These are phyloP conservation scores for Neosalanx taihuensis DNA, from an alignment of 2,797 vertebrate species.

Conservation along the genomic window DNA sequence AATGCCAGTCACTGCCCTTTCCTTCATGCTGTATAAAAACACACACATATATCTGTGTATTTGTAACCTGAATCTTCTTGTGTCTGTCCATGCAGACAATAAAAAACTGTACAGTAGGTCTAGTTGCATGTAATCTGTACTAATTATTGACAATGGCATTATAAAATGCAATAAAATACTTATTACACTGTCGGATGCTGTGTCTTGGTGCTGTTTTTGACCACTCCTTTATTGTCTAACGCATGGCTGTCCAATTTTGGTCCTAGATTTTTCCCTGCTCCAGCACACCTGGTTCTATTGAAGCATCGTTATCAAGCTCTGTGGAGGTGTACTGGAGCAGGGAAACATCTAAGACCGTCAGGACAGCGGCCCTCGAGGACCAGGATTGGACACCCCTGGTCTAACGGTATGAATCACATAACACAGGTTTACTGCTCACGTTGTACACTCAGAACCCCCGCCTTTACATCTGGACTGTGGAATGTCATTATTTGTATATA, in stretches of 20 bases:
- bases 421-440: neutral
- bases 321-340: no score
- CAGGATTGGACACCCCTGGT: no score
- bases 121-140: conserved; percentile 92
- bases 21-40: conserved; percentile 83
- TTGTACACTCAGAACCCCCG: neutral
- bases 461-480: neutral
- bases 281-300: no score
- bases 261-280: no score
- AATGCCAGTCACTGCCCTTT: conserved; percentile 79
- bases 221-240: neutral
- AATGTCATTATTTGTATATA: neutral
- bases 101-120: conserved; percentile 91
- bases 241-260: no score
- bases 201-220: conserved; percentile 33
- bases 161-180: conserved; percentile 93
- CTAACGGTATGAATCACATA: neutral
- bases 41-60: conserved; percentile 85
- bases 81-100: conserved; percentile 89
- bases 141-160: conserved; percentile 92
- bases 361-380: no score
- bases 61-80: conserved; percentile 86
- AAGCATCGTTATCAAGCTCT: no score
- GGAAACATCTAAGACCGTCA: no score
- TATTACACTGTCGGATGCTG: conserved; percentile 79